Evolutionary conservation across 2,888 invertebrate genomes (phyloP).

Genomic region (Trilocha varians): DNA sequence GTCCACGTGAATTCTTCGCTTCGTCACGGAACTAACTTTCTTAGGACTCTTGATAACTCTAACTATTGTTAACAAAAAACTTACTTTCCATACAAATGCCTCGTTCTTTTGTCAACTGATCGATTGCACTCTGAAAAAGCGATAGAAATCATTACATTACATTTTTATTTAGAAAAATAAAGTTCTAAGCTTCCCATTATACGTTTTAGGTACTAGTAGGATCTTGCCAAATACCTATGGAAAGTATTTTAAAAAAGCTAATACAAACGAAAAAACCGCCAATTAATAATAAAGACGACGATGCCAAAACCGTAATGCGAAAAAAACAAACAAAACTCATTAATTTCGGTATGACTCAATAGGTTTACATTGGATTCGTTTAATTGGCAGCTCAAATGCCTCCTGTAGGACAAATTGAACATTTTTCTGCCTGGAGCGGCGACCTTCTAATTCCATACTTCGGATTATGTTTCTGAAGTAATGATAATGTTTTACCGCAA

Average conservation of each 20-base stretch:
- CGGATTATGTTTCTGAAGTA: neutral
- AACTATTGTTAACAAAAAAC: constrained; percentile 19
- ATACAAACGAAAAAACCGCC: no score
- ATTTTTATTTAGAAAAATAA: constrained; percentile 9
- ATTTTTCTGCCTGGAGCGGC: neutral
- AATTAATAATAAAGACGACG: no score
- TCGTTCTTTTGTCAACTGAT: constrained; percentile 32
- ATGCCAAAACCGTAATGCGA: no score
- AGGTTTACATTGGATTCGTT: constrained; percentile 23
- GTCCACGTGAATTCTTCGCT: no score
- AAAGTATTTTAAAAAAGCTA: no score
- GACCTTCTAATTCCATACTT: neutral
- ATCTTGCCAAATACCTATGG: no score
- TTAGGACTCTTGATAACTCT: no score
- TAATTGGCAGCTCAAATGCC: constrained; percentile 3
- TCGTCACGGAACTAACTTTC: no score
- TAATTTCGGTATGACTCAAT: constrained; percentile 21
- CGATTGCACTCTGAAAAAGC: constrained; percentile 31
- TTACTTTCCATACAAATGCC: constrained; percentile 36
- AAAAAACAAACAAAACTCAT: constrained; percentile 3
- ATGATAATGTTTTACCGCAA: no score
- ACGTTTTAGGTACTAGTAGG: no score
- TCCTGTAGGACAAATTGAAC: neutral
- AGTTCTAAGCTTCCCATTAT: no score
- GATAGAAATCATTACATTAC: neutral